phyloP scores from a whole-genome alignment of 2,888 invertebrate species.

The Disparrhopalites patrizii region DNA sequence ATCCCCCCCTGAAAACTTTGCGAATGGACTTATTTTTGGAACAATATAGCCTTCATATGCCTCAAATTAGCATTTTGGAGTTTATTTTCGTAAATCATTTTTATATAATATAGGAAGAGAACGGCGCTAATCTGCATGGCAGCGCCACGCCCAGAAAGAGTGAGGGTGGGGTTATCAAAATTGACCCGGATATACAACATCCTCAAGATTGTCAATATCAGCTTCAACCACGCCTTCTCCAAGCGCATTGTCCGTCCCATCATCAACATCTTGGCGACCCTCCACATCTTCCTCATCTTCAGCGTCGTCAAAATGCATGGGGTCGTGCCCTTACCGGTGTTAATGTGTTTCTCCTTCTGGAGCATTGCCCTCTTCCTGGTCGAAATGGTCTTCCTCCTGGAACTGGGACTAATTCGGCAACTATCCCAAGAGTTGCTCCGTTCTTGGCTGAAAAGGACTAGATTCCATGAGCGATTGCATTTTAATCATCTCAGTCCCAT shows the following conservation, averaged over 20 bases:
- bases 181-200: too few relatives aligned
- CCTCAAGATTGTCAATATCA: too few relatives aligned
- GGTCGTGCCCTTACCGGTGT: neutral
- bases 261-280: neutral
- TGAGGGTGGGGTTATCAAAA: too few relatives aligned
- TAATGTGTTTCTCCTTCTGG: neutral
- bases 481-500: neutral
- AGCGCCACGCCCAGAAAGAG: too few relatives aligned
- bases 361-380: neutral
- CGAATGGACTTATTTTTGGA: too few relatives aligned
- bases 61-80: too few relatives aligned
- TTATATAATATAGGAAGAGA: too few relatives aligned
- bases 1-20: too few relatives aligned
- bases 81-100: too few relatives aligned
- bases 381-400: neutral
- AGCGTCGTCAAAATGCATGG: neutral
- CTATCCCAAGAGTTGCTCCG: neutral
- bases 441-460: neutral
- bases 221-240: conserved; percentile 1
- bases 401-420: neutral
- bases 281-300: neutral
- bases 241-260: neutral
- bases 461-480: neutral
- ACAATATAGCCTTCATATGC: too few relatives aligned
- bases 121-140: too few relatives aligned